Percentiles rank a stretch among this genome's conserved stretches.
These are phyloP conservation scores for Ormyrus labotus DNA, from an alignment of 2,888 invertebrate species.

Conservation along the genomic window DNA sequence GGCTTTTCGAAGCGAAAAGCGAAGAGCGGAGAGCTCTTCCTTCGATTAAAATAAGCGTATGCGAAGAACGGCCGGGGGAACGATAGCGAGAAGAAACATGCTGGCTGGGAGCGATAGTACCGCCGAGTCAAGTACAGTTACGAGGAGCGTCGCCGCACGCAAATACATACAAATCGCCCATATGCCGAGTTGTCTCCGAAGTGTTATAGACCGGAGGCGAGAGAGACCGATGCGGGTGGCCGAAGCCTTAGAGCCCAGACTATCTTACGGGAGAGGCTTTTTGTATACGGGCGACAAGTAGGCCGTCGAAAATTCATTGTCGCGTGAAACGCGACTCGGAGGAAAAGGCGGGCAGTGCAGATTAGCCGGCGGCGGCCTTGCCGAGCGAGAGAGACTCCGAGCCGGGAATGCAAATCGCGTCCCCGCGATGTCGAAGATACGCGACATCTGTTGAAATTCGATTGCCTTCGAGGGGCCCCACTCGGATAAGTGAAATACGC, in stretches of 20 bases:
- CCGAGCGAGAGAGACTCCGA: no score
- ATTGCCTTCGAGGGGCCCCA: neutral
- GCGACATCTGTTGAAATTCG: slow-evolving; percentile 7
- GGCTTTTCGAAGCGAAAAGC: no score
- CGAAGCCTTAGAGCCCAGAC: slow-evolving; percentile 58
- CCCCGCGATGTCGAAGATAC: neutral
- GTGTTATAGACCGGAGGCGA: slow-evolving; percentile 64
- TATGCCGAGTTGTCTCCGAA: slow-evolving; percentile 71
- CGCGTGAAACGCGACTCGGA: slow-evolving; percentile 45
- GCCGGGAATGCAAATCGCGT: slow-evolving; percentile 6
- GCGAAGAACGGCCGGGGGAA: neutral
- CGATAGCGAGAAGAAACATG: slow-evolving; percentile 33
- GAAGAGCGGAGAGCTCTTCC: neutral
- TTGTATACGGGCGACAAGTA: slow-evolving; percentile 74
- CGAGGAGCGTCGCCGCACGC: slow-evolving; percentile 10
- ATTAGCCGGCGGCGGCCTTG: slow-evolving; percentile 48
- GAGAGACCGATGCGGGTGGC: slow-evolving; percentile 70
- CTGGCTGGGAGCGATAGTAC: slow-evolving; percentile 28
- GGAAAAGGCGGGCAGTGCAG: slow-evolving; percentile 15
- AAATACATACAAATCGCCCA: slow-evolving; percentile 72
- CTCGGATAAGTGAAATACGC: neutral
- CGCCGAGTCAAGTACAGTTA: slow-evolving; percentile 53
- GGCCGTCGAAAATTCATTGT: slow-evolving; percentile 71
- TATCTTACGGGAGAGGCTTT: slow-evolving; percentile 67
- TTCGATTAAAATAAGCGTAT: slow-evolving; percentile 10